Percentiles rank a stretch among this genome's conserved stretches.
Evolutionary conservation across 1,140 invertebrate species (phyloP).

Genomic region (Rhyacophila brunnea): DNA sequence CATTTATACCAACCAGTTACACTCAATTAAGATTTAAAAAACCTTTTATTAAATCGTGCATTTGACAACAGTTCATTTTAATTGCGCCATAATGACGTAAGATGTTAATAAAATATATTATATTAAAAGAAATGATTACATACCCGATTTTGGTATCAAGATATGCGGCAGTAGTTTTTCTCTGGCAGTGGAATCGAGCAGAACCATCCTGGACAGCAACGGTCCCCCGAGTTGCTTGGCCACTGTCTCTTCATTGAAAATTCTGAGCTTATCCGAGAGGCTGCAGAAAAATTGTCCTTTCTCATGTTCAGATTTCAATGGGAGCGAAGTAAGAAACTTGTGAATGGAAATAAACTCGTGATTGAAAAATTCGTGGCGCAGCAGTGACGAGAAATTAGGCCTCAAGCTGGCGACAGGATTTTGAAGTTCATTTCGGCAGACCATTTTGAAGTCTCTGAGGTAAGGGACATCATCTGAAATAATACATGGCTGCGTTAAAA

Average conservation of each 20-base stretch:
- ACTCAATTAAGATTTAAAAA: too few species aligned
- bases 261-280: slow-evolving; percentile 63
- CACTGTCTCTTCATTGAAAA: slow-evolving; percentile 73
- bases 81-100: too few species aligned
- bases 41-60: too few species aligned
- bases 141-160: slow-evolving; percentile 36
- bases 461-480: slow-evolving; percentile 67
- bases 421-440: slow-evolving; percentile 65
- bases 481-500: too few species aligned
- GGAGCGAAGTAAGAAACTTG: slow-evolving; percentile 76
- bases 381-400: slow-evolving; percentile 60
- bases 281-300: slow-evolving; percentile 74
- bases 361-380: slow-evolving; percentile 74
- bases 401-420: slow-evolving; percentile 58
- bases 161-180: slow-evolving; percentile 71
- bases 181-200: slow-evolving; percentile 76
- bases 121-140: too few species aligned
- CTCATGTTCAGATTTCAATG: slow-evolving; percentile 72
- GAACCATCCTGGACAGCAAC: slow-evolving; percentile 77
- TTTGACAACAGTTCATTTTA: too few species aligned
- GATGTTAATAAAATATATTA: too few species aligned
- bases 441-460: slow-evolving; percentile 64
- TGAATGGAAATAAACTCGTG: slow-evolving; percentile 81
- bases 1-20: too few species aligned
- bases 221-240: slow-evolving; percentile 73